Conservation (phyloP, 2,888 invertebrate species). For the Heliconius ismenius region DNA sequence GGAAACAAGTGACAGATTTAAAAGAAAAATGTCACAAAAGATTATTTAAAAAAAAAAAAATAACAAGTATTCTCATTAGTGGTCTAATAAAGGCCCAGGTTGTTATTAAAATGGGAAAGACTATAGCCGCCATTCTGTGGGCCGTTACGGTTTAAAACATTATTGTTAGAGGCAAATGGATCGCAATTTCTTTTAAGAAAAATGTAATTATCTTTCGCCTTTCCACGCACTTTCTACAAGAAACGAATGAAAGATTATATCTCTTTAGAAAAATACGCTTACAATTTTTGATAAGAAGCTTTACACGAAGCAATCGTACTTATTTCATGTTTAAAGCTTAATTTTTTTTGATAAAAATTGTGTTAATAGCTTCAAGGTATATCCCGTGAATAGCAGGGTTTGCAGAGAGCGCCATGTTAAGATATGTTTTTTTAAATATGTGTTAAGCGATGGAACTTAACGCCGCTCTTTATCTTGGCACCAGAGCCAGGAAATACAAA, state of each 20-base stretch:
- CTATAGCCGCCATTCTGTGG: conserved; percentile 8
- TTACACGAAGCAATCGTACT: neutral
- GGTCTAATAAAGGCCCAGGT: conserved; percentile 17
- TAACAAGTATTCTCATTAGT: conserved; percentile 21
- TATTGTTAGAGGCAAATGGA: conserved; percentile 33
- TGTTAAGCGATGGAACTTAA: too few relatives aligned
- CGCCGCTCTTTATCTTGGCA: too few relatives aligned
- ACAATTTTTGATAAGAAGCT: neutral
- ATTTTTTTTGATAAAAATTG: neutral
- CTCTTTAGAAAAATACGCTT: neutral
- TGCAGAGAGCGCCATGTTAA: too few relatives aligned
- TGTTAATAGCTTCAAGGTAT: neutral
- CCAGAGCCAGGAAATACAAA: too few relatives aligned
- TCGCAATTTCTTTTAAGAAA: conserved; percentile 25
- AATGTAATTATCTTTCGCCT: conserved; percentile 21
- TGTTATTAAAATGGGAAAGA: conserved; percentile 4
- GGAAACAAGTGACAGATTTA: neutral
- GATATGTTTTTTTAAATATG: too few relatives aligned
- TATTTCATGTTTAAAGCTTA: neutral
- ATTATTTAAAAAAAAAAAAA: neutral
- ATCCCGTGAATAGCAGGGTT: neutral
- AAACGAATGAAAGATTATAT: conserved; percentile 12
- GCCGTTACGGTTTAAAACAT: conserved; percentile 23
- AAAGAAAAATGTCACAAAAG: neutral
- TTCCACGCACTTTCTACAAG: neutral